phyloP scores from a whole-genome alignment of 2,888 invertebrate genomes.

The Agelastica alni region DNA sequence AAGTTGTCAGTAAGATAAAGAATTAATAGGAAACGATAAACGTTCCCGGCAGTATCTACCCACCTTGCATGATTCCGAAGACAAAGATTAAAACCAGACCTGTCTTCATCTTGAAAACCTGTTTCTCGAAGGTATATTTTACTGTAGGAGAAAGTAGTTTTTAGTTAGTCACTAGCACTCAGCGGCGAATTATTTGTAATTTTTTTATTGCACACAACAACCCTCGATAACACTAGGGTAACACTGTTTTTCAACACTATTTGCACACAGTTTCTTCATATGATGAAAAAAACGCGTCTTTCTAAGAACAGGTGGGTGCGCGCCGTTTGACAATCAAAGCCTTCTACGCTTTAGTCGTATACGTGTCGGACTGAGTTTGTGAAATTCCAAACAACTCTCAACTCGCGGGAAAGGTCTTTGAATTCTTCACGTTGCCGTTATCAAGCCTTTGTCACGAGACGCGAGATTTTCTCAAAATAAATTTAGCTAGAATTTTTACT shows the following conservation, averaged over 20 bases:
- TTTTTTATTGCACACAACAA: conserved; percentile 7
- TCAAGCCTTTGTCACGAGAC: too few relatives aligned
- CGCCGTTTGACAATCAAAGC: not conserved
- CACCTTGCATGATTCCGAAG: conserved; percentile 21
- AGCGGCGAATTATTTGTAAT: not conserved
- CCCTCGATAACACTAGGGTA: conserved; percentile 9
- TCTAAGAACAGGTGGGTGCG: conserved; percentile 22
- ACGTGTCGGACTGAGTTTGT: conserved; percentile 20
- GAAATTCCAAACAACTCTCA: conserved; percentile 18
- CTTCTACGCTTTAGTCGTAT: not conserved
- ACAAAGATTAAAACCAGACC: conserved; percentile 9
- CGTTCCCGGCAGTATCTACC: conserved; percentile 1
- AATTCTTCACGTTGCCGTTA: conserved; percentile 9
- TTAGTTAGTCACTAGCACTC: conserved; percentile 5
- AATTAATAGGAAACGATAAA: too few relatives aligned
- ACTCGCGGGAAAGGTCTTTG: conserved; percentile 8
- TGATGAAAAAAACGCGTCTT: conserved; percentile 11
- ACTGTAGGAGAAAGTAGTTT: conserved; percentile 13
- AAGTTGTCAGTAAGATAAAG: too few relatives aligned
- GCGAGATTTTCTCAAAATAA: not conserved
- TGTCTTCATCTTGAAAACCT: conserved; percentile 19
- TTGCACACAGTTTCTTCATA: conserved; percentile 1
- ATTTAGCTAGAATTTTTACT: not conserved
- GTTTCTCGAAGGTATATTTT: conserved; percentile 4
- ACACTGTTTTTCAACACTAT: conserved; percentile 2